Evolutionary conservation across 2,888 invertebrate genomes (phyloP), one percentile per base, ranked within the genome.

Genomic region (Lepidochrysops patricia): DNA sequence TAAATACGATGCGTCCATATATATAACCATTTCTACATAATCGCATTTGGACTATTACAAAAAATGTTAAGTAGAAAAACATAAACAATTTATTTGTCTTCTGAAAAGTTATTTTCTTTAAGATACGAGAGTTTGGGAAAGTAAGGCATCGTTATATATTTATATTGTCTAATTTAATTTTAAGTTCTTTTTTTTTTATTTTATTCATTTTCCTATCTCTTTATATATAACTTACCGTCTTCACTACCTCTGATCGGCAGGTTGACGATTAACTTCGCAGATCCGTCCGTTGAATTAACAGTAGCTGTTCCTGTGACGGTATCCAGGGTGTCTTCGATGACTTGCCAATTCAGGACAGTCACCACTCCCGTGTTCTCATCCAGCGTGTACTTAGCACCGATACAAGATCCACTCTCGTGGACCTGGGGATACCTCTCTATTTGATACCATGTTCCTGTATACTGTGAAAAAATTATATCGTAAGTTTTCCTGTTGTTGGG

Each of bases 361-460:
- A 86, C 72, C 0, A 70, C 70, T 1, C 71, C 75, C 0, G 73
- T 71, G 2, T 68, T 67, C 0, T 66, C 67, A 49, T 79, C 63
- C 13, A 75, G 62, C 0, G 71, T 68, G 65, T 83, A 83, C 5
- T 75, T 69, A 0, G 79, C 76, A 0, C 83, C 84, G 1, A 76
- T 70, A 62, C 89, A 88, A 9, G 72, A 68, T 6, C 77, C 80
- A 13, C 49, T 67, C 15, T 74, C 74, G 32, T 72, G 67, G n/a
- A 70, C 64, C 68, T 76, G 74, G 7, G 81, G 80, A 64, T 87
- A 85, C 12, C 78, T 72, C 60, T 80, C 76, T 3, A 75, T 77
- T 58, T 85, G 80, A 69, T 84, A 89, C 89, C 88, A 89, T 1
- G 71, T 79, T 52, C 81, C 85, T 25, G 75, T 72, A 64, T 81